Evolutionary conservation across 2,888 invertebrate species (phyloP).

Genomic region (Panzeria rudis): DNA sequence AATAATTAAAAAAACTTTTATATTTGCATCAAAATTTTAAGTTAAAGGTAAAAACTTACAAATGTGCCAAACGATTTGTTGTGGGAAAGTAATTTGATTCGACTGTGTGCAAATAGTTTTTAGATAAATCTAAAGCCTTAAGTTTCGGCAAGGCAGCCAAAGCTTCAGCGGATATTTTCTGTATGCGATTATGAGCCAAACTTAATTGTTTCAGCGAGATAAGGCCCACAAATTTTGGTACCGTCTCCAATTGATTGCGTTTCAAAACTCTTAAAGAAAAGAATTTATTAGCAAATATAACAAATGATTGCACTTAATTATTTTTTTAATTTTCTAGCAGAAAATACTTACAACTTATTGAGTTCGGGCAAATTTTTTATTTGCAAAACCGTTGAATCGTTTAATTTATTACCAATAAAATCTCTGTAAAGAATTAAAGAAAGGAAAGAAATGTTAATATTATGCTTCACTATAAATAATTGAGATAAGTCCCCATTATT

Average conservation of each 20-base stretch:
- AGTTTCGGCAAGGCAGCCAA: slow-evolving; percentile 89
- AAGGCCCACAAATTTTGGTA: slow-evolving; percentile 92
- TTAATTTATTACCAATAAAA: slow-evolving; percentile 85
- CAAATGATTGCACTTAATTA: background rate
- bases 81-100: slow-evolving; percentile 84
- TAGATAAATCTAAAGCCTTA: slow-evolving; percentile 83
- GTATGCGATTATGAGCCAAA: slow-evolving; percentile 92
- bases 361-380: slow-evolving; percentile 84
- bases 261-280: slow-evolving; percentile 85
- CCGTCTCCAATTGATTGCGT: slow-evolving; percentile 90
- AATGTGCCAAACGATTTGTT: slow-evolving; percentile 77
- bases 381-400: slow-evolving; percentile 84
- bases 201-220: slow-evolving; percentile 89
- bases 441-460: background rate
- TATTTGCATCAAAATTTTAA: background rate
- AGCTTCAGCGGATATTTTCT: slow-evolving; percentile 91
- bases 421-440: slow-evolving; percentile 83
- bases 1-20: background rate
- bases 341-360: slow-evolving; percentile 84
- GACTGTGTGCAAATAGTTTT: slow-evolving; percentile 83
- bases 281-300: slow-evolving; percentile 2
- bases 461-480: background rate
- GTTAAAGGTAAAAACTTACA: slow-evolving; percentile 75
- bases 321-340: background rate
- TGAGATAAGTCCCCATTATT: too few relatives aligned